Base-by-base conservation (phyloP, 2,113 vertebrate species). In the Rhynchomys soricoides region DNA sequence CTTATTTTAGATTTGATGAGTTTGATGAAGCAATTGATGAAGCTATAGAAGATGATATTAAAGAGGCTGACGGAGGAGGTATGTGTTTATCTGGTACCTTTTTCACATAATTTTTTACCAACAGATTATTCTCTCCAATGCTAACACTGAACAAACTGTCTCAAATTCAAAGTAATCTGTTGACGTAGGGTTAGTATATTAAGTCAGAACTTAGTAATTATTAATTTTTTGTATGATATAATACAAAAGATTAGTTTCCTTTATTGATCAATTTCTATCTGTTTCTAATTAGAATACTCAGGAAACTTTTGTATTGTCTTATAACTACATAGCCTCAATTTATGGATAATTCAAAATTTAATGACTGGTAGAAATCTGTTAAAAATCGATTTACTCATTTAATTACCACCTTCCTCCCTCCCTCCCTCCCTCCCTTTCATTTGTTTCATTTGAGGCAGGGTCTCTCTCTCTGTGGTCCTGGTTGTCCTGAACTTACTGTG, bases 11-110 rank as follows among this genome's bases (percentile, higher is more conserved):
- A 98, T 99, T 99, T 98, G 99, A 99, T 98, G 99, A 99, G 96
- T 99, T 99, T 97, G 99, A 99, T 75, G 99, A 99, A 91, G 99
- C 99, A 85, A 99, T 99, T 43, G 99, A 99, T 94, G 99, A 99
- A 97, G 99, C 99, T 11, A 99, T 99, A 93, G 99, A 99, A 98
- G 99, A 99, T 89, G 99, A 99, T 93, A 98, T 99, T 95, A 99
- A 99, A 91, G 99, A 99, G 90, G 98, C 99, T 43, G 99, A 99
- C 90, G 98, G 98, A 95, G 99, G 99, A 99, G 99, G 99, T 99
- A 97, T 34, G 98, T 98, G 88, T 93, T 87, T 95, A 12, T 52
- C 79, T 19, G 97, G 66, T 1, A 94, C 50, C 81, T 31, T 74
- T 83, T 89, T 92, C 64, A 21, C 83, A 9, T 57, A 66, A 57